These are phyloP conservation scores for Melitaea athalia DNA, from an alignment of 2,888 invertebrate species.

Conservation along the genomic window DNA sequence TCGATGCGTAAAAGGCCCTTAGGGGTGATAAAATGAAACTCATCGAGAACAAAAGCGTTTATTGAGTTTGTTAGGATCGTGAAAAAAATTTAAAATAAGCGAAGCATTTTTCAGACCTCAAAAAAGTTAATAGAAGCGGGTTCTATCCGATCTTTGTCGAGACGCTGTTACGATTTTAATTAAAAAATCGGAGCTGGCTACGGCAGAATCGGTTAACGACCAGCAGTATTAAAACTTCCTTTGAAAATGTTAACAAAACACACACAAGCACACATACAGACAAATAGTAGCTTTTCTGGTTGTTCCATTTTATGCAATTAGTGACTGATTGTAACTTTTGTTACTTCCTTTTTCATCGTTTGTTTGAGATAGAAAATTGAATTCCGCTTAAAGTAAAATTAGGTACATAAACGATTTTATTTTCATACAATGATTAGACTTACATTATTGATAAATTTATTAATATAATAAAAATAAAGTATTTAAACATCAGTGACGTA, in stretches of 20 bases:
- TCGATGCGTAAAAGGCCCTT: conserved; percentile 53
- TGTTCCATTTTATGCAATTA: conserved; percentile 9
- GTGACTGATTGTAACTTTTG: conserved; percentile 4
- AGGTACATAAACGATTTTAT: background rate
- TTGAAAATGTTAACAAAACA: conserved; percentile 35
- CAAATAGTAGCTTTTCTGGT: conserved; percentile 10
- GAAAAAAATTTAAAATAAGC: conserved; percentile 43
- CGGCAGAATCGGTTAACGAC: conserved; percentile 32
- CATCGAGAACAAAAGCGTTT: conserved; percentile 65
- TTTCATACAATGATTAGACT: background rate
- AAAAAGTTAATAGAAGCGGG: conserved; percentile 46
- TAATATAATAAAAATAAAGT: background rate
- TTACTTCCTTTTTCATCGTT: background rate
- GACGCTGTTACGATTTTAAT: conserved; percentile 40
- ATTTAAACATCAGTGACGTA: no score
- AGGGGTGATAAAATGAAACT: conserved; percentile 62
- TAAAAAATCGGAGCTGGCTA: conserved; percentile 34
- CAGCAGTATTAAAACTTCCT: conserved; percentile 38
- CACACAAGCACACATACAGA: conserved; percentile 13
- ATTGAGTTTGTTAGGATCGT: conserved; percentile 64
- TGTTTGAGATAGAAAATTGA: background rate
- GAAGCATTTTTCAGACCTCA: conserved; percentile 31
- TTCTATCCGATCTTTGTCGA: conserved; percentile 29
- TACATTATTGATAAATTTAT: background rate
- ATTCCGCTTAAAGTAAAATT: background rate